Evolutionary conservation across 2,888 invertebrate species (phyloP).

Genomic region (Elegia similella): DNA sequence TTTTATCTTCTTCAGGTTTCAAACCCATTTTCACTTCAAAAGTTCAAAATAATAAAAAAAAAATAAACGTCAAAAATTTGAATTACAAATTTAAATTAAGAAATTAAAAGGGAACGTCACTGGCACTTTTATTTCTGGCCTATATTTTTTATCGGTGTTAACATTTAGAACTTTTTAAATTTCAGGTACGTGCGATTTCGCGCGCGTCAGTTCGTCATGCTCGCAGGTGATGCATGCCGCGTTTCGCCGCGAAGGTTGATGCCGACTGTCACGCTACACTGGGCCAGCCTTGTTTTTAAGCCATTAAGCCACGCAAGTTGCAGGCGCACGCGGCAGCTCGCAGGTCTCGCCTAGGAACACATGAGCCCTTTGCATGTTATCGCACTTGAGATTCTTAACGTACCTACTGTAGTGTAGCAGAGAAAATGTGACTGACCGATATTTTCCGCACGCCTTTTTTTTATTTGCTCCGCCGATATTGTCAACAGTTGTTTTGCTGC

Average conservation of each 20-base stretch:
- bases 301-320: constrained; percentile 53
- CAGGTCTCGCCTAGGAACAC: constrained; percentile 4
- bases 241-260: constrained; percentile 57
- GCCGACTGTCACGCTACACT: constrained; percentile 65
- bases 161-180: constrained; percentile 33
- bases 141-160: constrained; percentile 45
- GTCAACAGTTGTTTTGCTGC: background rate
- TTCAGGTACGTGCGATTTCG: constrained; percentile 34
- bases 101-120: constrained; percentile 5
- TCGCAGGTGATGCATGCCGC: constrained; percentile 46
- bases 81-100: constrained; percentile 27
- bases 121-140: constrained; percentile 41
- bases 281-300: constrained; percentile 67
- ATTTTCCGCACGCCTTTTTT: background rate
- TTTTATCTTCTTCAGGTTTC: constrained; percentile 69
- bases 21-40: constrained; percentile 72
- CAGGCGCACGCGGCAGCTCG: constrained; percentile 31
- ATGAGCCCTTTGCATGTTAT: constrained; percentile 18
- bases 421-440: background rate
- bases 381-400: background rate
- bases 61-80: constrained; percentile 32
- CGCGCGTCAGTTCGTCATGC: constrained; percentile 60
- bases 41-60: constrained; percentile 35
- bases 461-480: background rate
- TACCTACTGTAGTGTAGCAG: background rate